Conservation (phyloP, 1,140 invertebrate species). For the Pissodes strobi region DNA sequence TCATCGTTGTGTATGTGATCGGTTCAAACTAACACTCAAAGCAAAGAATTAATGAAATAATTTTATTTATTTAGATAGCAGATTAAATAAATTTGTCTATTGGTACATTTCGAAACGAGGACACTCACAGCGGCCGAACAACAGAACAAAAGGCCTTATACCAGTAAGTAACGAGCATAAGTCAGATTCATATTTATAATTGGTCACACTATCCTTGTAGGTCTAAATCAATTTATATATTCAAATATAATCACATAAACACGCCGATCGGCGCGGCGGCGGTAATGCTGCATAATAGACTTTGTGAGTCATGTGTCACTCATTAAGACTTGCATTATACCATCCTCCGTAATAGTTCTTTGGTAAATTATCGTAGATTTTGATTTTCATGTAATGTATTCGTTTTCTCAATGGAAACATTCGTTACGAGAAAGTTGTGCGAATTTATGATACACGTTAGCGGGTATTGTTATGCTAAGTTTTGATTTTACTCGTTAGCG, state of each 20-base stretch:
- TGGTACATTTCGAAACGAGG: conserved; percentile 6
- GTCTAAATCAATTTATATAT: conserved; percentile 41
- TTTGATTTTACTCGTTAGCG: too few species aligned
- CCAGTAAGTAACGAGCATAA: conserved; percentile 21
- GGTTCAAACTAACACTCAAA: too few species aligned
- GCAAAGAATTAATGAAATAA: too few species aligned
- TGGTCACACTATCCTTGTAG: conserved; percentile 33
- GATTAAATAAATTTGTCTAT: too few species aligned
- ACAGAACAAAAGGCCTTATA: conserved; percentile 13
- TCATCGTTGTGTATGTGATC: too few species aligned
- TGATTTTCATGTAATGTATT: too few species aligned
- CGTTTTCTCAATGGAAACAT: too few species aligned
- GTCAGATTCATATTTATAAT: conserved; percentile 33
- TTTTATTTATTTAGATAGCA: too few species aligned
- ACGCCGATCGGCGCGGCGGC: conserved; percentile 21
- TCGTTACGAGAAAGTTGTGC: too few species aligned
- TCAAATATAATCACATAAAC: conserved; percentile 43
- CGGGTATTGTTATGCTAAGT: too few species aligned
- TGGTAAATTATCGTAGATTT: too few species aligned
- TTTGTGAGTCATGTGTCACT: conserved; percentile 39
- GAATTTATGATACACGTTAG: too few species aligned
- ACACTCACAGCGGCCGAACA: not conserved
- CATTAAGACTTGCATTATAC: conserved; percentile 34
- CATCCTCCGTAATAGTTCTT: conserved; percentile 22
- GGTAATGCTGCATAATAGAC: conserved; percentile 32